Conservation (phyloP, 35 echinoderm and acorn worm species). For the Diadema setosum region DNA sequence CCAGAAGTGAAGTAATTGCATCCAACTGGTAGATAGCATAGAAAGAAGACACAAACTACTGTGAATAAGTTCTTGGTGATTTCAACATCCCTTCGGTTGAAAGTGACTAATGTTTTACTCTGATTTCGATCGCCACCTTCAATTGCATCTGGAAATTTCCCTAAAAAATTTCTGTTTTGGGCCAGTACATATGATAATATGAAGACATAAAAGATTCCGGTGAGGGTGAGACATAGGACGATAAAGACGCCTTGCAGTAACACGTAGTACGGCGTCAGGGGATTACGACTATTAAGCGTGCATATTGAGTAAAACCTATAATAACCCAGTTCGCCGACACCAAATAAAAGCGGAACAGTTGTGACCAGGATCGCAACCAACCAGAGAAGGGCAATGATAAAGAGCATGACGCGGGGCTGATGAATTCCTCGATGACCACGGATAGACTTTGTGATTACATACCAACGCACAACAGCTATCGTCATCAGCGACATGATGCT, state of each 20-base stretch:
- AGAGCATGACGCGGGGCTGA: not conserved
- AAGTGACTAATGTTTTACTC: not conserved
- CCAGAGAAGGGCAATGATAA: conserved; percentile 38
- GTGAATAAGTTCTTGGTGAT: conserved; percentile 52
- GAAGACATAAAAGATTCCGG: not conserved
- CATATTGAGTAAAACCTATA: not conserved
- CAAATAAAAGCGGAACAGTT: not conserved
- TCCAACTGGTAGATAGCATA: not conserved
- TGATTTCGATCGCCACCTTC: not conserved
- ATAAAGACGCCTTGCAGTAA: not conserved
- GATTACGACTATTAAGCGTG: not conserved
- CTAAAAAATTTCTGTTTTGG: not conserved
- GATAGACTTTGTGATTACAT: conserved; percentile 31
- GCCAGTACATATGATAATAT: not conserved
- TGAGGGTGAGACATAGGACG: not conserved
- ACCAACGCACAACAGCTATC: conserved; percentile 48
- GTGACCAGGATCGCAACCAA: not conserved
- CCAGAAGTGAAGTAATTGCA: not conserved
- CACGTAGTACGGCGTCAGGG: not conserved
- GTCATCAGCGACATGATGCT: conserved; percentile 23
- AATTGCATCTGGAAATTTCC: not conserved
- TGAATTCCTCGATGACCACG: conserved; percentile 17
- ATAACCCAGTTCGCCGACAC: conserved; percentile 15
- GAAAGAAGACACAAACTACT: not conserved
- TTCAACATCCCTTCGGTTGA: conserved; percentile 6